Evolutionary conservation across 2,888 invertebrate genomes (phyloP).

Genomic region (Synanthedon tipuliformis): DNA sequence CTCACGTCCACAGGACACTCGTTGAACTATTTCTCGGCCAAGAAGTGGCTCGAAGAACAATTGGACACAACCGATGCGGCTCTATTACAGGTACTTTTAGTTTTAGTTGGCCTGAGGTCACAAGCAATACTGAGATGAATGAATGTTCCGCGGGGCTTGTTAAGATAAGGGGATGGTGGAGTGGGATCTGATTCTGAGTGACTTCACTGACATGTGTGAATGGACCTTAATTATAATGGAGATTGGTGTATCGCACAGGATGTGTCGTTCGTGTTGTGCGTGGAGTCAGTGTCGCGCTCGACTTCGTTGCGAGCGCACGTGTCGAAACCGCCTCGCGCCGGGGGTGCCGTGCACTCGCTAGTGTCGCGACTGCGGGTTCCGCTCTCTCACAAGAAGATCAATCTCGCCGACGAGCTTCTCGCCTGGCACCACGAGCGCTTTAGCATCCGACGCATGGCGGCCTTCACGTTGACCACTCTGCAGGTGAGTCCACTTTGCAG

Average conservation of each 20-base stretch:
- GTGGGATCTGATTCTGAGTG: no score
- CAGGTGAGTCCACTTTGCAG: conserved; percentile 34
- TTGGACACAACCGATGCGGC: conserved; percentile 81
- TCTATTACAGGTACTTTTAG: conserved; percentile 74
- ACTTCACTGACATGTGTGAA: no score
- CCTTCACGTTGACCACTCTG: conserved; percentile 89
- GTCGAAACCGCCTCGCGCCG: conserved; percentile 93
- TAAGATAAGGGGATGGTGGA: no score
- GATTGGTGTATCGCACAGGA: conserved; percentile 66
- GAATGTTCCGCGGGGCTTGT: no score
- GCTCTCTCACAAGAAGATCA: conserved; percentile 94
- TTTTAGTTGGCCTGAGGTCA: not conserved
- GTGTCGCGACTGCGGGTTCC: conserved; percentile 70
- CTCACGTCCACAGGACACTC: conserved; percentile 91
- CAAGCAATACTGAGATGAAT: not conserved
- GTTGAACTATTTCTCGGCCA: conserved; percentile 92
- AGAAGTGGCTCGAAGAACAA: conserved; percentile 96
- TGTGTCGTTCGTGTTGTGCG: conserved; percentile 88
- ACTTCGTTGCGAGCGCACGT: conserved; percentile 88
- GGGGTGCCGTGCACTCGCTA: conserved; percentile 77
- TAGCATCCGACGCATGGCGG: conserved; percentile 90
- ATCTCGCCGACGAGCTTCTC: conserved; percentile 89
- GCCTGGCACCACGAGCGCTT: conserved; percentile 99
- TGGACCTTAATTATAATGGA: no score
- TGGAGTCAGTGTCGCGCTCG: conserved; percentile 82